Conservation (phyloP, 2,113 vertebrate species). For the Columba livia region DNA sequence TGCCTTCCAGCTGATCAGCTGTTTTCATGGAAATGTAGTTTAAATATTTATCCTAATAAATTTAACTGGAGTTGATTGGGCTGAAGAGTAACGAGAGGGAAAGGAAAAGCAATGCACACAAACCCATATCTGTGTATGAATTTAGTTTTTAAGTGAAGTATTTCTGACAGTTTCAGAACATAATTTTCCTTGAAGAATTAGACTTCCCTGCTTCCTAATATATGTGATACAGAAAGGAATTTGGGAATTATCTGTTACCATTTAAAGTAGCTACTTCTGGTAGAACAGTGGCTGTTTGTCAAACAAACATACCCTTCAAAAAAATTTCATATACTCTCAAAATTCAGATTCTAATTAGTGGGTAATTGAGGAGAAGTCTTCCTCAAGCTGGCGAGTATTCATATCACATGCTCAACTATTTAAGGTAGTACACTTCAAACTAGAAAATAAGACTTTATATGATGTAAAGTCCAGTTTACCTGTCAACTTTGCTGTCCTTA, state of each 20-base stretch:
- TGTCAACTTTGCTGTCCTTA: background rate
- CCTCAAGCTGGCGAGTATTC: background rate
- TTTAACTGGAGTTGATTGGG: background rate
- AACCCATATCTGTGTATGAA: background rate
- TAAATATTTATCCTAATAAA: background rate
- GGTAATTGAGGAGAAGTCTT: background rate
- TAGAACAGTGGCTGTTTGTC: background rate
- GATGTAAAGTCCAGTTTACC: background rate
- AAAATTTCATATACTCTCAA: background rate
- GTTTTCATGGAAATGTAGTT: background rate
- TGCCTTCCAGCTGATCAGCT: background rate
- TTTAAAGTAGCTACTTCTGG: background rate
- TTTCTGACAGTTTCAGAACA: background rate
- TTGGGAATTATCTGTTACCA: background rate
- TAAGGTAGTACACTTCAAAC: background rate
- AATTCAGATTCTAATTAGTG: background rate
- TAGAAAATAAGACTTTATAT: background rate
- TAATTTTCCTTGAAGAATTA: background rate
- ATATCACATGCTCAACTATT: background rate
- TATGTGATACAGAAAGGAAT: background rate
- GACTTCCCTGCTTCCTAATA: background rate
- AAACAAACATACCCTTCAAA: background rate
- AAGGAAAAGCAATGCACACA: accelerated
- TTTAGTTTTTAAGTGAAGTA: background rate
- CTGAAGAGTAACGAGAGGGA: background rate